phyloP scores from a whole-genome alignment of 2,113 vertebrate genomes.

The Emydura subglobosa region DNA sequence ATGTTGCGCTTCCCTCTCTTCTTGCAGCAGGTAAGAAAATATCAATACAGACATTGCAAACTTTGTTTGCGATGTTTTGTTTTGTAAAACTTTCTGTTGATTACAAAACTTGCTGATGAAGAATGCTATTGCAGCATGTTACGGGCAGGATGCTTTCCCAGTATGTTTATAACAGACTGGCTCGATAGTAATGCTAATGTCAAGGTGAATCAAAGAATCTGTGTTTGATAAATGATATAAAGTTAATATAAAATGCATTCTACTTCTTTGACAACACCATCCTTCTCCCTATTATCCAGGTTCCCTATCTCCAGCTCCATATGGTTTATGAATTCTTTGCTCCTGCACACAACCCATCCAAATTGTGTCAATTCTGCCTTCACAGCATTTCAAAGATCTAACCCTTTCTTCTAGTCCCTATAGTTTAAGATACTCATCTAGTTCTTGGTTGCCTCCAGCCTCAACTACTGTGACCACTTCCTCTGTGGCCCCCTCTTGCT shows the following conservation, averaged over 20 bases:
- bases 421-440: background rate
- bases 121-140: fast-evolving
- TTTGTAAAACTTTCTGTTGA: background rate
- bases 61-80: background rate
- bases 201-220: fast-evolving
- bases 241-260: fast-evolving
- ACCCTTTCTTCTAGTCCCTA: background rate
- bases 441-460: background rate
- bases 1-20: conserved; percentile 82
- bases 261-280: background rate
- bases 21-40: conserved; percentile 78
- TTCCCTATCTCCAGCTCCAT: background rate
- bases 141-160: background rate
- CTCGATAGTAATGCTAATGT: background rate
- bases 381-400: background rate
- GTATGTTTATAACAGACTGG: fast-evolving
- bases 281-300: background rate
- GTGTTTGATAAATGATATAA: background rate
- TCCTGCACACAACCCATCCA: fast-evolving
- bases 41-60: background rate
- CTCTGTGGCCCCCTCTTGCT: background rate
- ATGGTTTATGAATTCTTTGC: fast-evolving
- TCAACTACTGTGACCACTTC: fast-evolving
- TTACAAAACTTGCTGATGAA: fast-evolving
- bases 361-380: background rate